Percentiles rank a stretch among this genome's conserved stretches.
These are phyloP conservation scores for Atractosteus spatula DNA, from an alignment of 2,113 vertebrate genomes.

Conservation along the genomic window DNA sequence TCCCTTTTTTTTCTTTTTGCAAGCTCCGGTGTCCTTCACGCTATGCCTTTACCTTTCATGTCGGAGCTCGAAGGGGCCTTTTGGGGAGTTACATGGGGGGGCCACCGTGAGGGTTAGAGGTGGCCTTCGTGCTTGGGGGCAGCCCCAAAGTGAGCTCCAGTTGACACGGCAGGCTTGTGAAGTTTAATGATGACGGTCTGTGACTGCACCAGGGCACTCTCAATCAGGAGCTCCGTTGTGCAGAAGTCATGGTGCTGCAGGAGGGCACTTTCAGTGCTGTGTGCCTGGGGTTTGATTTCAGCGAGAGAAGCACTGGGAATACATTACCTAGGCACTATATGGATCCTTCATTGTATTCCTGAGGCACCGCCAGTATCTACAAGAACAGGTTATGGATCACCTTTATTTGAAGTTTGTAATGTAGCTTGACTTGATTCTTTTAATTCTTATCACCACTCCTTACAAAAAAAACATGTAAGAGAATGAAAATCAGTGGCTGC, in stretches of 20 bases:
- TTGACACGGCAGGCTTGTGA: constrained; percentile 21
- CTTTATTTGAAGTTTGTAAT: no score
- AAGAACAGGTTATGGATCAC: neutral
- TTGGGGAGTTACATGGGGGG: neutral
- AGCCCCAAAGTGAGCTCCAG: constrained; percentile 21
- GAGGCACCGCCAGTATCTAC: neutral
- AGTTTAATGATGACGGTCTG: constrained; percentile 38
- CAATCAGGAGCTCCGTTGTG: constrained; percentile 32
- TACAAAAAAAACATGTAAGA: no score
- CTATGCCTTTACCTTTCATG: no score
- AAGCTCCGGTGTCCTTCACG: no score
- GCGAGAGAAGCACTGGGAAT: neutral
- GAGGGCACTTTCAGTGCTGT: constrained; percentile 20
- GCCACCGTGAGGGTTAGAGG: neutral
- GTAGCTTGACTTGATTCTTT: no score
- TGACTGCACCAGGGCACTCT: constrained; percentile 37
- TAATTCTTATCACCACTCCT: no score
- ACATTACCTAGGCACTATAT: constrained; percentile 29
- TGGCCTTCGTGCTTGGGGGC: constrained; percentile 2
- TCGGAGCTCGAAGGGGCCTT: constrained; percentile 18
- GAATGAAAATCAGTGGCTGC: no score
- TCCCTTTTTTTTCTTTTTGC: constrained; percentile 11
- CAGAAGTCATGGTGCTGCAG: constrained; percentile 7
- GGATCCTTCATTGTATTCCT: neutral
- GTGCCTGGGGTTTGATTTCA: constrained; percentile 35